Conservation (phyloP, 2,888 invertebrate species). For the Euzetes globulus region DNA sequence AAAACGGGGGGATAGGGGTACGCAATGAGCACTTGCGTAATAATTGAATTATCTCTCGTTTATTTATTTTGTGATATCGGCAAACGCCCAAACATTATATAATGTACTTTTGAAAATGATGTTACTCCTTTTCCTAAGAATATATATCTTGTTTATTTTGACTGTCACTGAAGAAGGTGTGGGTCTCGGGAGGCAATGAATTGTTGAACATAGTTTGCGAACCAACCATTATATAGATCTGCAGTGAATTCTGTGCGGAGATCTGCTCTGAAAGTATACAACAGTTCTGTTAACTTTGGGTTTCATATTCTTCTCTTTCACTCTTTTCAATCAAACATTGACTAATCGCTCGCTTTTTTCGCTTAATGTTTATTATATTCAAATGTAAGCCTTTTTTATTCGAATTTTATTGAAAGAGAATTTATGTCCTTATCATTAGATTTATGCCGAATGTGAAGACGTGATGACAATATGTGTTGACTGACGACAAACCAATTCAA, state of each 20-base stretch:
- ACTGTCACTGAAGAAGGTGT: neutral
- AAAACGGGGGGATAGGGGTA: neutral
- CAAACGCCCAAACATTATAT: constrained; percentile 4
- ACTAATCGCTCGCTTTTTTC: neutral
- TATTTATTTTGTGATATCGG: neutral
- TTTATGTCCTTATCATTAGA: neutral
- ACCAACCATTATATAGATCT: no score
- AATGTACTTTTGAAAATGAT: neutral
- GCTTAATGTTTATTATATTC: neutral
- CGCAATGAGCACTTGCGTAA: neutral
- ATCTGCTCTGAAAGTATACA: no score
- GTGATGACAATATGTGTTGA: neutral
- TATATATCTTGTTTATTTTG: neutral
- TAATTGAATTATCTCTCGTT: neutral
- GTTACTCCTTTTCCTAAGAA: neutral
- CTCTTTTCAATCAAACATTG: neutral
- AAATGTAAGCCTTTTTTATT: neutral
- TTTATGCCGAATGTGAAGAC: neutral
- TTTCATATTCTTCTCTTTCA: neutral
- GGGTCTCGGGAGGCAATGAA: no score
- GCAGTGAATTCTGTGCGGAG: no score
- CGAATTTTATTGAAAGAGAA: neutral
- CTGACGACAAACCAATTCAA: neutral
- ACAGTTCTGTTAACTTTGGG: no score
- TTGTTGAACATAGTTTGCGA: no score